phyloP scores from a whole-genome alignment of 2,888 invertebrate species.

The Tribolium freemani region DNA sequence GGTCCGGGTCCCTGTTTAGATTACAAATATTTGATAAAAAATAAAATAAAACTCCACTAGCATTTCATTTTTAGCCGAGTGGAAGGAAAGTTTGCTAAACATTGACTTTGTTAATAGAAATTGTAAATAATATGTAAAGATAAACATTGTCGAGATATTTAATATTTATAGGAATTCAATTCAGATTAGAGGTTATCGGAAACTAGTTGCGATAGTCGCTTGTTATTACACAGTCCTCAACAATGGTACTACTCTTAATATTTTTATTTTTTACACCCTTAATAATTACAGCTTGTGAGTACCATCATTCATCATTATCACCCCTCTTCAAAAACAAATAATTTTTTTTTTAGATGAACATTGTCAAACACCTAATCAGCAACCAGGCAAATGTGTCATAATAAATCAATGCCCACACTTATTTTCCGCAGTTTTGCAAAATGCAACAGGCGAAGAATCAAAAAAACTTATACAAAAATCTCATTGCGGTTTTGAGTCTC shows the following conservation, averaged over 20 bases:
- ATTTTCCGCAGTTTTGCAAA: neutral
- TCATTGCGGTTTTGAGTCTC: slow-evolving; percentile 13
- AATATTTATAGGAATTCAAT: neutral
- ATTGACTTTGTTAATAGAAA: neutral
- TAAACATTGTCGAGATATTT: neutral
- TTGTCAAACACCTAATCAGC: neutral
- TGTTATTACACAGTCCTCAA: neutral
- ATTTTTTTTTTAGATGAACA: neutral
- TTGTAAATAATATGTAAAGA: neutral
- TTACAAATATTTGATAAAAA: too few species aligned
- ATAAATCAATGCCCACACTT: slow-evolving; percentile 21
- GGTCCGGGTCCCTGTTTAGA: too few species aligned
- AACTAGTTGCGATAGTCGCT: neutral
- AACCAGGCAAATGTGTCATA: slow-evolving; percentile 22
- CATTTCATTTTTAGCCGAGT: neutral
- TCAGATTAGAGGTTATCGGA: neutral
- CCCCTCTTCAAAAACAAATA: neutral
- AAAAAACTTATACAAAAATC: slow-evolving; percentile 3
- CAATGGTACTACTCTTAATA: neutral
- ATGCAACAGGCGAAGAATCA: neutral
- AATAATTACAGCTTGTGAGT: neutral
- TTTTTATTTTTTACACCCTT: neutral
- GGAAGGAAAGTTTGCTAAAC: neutral
- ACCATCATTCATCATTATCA: neutral
- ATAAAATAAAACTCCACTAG: too few species aligned